Evolutionary conservation across 2,113 vertebrate species (phyloP).

Genomic region (Vidua macroura): DNA sequence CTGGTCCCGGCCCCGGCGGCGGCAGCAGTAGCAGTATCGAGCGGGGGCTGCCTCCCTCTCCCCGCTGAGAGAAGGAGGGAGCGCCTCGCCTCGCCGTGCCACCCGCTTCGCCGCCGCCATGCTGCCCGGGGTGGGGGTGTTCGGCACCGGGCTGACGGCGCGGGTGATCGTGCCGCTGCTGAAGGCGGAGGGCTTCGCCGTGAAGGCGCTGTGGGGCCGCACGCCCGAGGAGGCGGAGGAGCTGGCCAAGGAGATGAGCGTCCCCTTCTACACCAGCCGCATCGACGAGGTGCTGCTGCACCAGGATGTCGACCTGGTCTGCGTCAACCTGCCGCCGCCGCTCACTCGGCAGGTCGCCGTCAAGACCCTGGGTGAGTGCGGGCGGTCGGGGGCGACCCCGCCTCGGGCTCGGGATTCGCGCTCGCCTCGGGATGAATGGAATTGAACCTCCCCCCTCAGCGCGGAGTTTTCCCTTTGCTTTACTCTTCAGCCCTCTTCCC

Average conservation of each 20-base stretch:
- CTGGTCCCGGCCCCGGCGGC: constrained; percentile 38
- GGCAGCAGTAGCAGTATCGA: neutral
- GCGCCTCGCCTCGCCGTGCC: neutral
- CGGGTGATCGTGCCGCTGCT: constrained; percentile 94
- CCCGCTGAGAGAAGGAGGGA: constrained; percentile 20
- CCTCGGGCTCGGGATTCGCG: neutral
- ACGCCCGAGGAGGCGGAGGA: constrained; percentile 97
- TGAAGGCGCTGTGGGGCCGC: constrained; percentile 95
- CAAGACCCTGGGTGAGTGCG: constrained; percentile 91
- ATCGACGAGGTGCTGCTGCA: constrained; percentile 97
- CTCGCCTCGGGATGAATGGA: neutral
- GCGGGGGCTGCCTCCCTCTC: neutral
- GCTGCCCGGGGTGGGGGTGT: constrained; percentile 97
- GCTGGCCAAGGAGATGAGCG: constrained; percentile 95
- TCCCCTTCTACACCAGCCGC: constrained; percentile 95
- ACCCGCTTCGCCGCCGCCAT: constrained; percentile 75
- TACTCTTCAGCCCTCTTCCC: neutral
- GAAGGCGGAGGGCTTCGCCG: constrained; percentile 92
- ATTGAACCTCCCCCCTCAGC: neutral
- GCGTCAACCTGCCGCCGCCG: constrained; percentile 96
- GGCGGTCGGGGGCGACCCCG: neutral
- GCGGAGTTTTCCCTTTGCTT: neutral
- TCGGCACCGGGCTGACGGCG: constrained; percentile 94
- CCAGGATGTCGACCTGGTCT: constrained; percentile 95
- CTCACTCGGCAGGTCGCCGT: constrained; percentile 95